phyloP scores from a whole-genome alignment of 2,797 vertebrate genomes.

The Rachycentron canadum region DNA sequence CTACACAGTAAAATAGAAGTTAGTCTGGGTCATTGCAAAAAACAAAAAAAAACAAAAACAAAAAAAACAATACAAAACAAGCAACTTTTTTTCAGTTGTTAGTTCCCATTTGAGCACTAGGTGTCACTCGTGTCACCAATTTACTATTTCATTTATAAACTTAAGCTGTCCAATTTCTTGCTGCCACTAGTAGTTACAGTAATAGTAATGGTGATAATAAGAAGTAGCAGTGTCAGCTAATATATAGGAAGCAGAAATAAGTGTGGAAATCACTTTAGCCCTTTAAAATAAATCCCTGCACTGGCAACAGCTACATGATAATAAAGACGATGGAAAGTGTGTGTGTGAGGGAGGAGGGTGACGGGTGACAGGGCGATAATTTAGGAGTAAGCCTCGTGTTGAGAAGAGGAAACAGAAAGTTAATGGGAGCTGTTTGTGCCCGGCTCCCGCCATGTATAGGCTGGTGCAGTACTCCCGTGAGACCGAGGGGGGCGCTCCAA shows the following conservation, averaged over 20 bases:
- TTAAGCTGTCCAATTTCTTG: background rate
- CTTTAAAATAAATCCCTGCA: background rate
- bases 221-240: background rate
- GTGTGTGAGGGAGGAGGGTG: background rate
- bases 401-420: background rate
- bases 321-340: background rate
- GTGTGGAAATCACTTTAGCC: background rate
- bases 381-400: background rate
- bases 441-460: slow-evolving; percentile 76
- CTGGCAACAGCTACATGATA: background rate
- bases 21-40: background rate
- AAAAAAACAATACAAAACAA: too few relatives aligned
- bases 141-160: background rate
- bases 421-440: slow-evolving; percentile 34
- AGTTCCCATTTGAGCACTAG: slow-evolving; percentile 10
- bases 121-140: slow-evolving; percentile 10
- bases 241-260: background rate
- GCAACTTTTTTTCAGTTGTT: background rate
- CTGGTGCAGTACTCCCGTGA: slow-evolving; percentile 48
- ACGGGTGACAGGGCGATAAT: background rate
- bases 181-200: background rate
- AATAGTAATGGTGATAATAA: background rate
- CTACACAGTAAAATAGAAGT: background rate
- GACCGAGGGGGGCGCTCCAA: slow-evolving; percentile 81
- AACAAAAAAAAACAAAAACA: background rate